phyloP scores from a whole-genome alignment of 2,888 invertebrate genomes.

The Monoplex corrugatus region DNA sequence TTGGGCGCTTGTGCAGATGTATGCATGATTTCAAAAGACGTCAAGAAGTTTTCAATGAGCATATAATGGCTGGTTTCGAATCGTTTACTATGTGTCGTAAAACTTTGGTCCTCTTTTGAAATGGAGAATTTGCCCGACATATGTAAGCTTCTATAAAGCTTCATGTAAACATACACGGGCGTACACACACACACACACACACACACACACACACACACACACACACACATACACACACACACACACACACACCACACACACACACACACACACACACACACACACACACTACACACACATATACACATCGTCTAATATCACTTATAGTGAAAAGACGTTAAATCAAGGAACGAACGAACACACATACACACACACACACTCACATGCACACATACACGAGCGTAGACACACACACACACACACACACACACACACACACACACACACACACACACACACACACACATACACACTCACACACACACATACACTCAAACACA shows the following conservation, averaged over 20 bases:
- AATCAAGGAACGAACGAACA: neutral
- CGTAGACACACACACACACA: neutral
- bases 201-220: slow-evolving; percentile 35
- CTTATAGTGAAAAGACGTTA: no score
- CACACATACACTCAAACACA: neutral
- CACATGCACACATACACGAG: neutral
- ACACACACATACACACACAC: neutral
- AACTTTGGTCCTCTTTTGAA: no score
- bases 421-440: slow-evolving; percentile 12
- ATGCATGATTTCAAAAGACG: no score
- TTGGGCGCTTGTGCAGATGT: no score
- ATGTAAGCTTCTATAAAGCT: no score
- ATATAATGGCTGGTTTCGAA: no score
- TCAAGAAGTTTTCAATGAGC: no score
- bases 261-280: slow-evolving; percentile 7
- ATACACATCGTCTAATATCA: no score
- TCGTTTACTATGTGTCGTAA: no score
- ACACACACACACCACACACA: neutral
- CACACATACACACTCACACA: neutral
- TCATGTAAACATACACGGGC: neutral
- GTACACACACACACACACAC: slow-evolving; percentile 19
- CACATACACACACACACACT: slow-evolving; percentile 10
- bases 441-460: neutral
- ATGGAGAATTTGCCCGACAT: no score
- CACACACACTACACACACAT: slow-evolving; percentile 9